These are phyloP conservation scores for Isoperla grammatica DNA, from an alignment of 2,888 invertebrate genomes.

Conservation along the genomic window DNA sequence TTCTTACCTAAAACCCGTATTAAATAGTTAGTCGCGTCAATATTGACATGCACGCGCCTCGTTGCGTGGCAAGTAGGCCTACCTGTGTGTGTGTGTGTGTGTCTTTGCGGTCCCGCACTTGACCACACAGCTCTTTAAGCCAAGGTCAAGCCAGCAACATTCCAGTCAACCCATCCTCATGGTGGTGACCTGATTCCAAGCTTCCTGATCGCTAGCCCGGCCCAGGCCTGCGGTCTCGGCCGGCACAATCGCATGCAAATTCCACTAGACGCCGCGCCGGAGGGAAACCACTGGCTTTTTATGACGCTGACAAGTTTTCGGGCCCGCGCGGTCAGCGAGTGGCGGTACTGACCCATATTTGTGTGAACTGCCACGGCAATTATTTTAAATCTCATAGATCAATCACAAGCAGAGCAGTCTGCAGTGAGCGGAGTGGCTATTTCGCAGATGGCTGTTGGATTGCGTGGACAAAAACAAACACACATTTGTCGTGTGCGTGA, in stretches of 20 bases:
- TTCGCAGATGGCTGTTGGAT: too few relatives aligned
- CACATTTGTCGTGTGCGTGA: too few relatives aligned
- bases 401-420: too few relatives aligned
- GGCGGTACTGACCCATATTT: constrained; percentile 7
- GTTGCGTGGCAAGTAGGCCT: too few relatives aligned
- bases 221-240: neutral
- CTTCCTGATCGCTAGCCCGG: constrained; percentile 10
- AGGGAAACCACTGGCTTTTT: neutral
- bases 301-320: constrained; percentile 3
- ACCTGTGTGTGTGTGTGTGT: too few relatives aligned
- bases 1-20: too few relatives aligned
- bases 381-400: too few relatives aligned
- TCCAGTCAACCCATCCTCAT: constrained; percentile 7
- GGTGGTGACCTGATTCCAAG: constrained; percentile 6
- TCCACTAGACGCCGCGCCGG: constrained; percentile 1
- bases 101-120: neutral
- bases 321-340: constrained; percentile 2
- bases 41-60: too few relatives aligned
- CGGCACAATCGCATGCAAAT: neutral
- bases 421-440: too few relatives aligned
- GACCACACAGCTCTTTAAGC: constrained; percentile 9
- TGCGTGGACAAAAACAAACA: too few relatives aligned
- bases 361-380: too few relatives aligned
- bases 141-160: constrained; percentile 8
- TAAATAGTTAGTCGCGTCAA: too few relatives aligned